Percentiles rank a stretch among this genome's conserved stretches.
phyloP scores from a whole-genome alignment of 2,888 invertebrate genomes.

The Allygus modestus region DNA sequence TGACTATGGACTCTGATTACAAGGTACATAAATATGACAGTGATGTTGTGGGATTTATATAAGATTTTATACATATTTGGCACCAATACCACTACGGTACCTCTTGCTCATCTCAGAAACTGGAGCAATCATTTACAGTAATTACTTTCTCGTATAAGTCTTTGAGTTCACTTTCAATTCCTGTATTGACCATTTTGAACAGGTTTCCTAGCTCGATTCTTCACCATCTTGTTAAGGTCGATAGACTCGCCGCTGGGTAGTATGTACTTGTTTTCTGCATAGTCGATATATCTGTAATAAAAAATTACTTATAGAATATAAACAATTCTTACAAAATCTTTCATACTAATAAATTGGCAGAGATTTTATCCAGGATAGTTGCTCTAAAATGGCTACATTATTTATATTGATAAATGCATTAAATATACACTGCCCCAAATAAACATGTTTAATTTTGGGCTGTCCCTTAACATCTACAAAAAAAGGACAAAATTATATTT shows the following conservation, averaged over 20 bases:
- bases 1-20: slow-evolving; percentile 16
- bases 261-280: slow-evolving; percentile 85
- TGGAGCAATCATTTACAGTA: not conserved
- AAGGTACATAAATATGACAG: slow-evolving; percentile 31
- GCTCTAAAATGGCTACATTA: no score
- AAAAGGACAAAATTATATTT: no score
- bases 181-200: slow-evolving; percentile 76
- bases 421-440: no score
- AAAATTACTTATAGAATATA: not conserved
- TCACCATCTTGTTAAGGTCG: slow-evolving; percentile 84
- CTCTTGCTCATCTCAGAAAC: not conserved
- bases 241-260: slow-evolving; percentile 85
- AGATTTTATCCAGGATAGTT: no score
- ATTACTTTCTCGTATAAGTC: not conserved
- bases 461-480: no score
- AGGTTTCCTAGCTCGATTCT: slow-evolving; percentile 83
- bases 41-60: not conserved
- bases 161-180: slow-evolving; percentile 72
- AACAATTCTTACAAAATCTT: no score
- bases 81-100: slow-evolving; percentile 21
- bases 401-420: no score
- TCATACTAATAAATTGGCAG: no score
- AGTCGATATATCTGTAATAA: slow-evolving; percentile 79
- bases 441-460: no score
- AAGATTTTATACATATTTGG: not conserved